A percentile compares a stretch with the other conserved stretches of the same genome.
Conservation (phyloP, 2,888 invertebrate genomes). For the Caenorhabditis doughertyi region DNA sequence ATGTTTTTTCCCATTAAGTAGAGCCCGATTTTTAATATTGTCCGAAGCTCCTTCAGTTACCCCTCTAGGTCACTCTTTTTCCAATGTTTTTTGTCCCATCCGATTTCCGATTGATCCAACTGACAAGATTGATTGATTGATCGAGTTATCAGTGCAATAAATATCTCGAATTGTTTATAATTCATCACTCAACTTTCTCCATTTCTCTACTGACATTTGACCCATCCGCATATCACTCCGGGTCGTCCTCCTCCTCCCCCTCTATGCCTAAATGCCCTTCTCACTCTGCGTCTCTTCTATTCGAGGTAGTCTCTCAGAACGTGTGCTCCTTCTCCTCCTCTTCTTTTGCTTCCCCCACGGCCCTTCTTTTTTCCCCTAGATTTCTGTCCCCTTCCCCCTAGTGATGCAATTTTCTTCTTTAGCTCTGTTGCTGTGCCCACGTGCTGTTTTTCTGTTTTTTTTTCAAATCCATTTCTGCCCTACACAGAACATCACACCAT, state of each 20-base stretch:
- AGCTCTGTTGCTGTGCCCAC: not conserved
- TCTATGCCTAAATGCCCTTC: slow-evolving; percentile 13
- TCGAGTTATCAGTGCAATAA: slow-evolving; percentile 1
- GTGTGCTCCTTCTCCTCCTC: slow-evolving; percentile 8
- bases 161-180: slow-evolving; percentile 28
- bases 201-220: slow-evolving; percentile 10
- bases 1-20: no score
- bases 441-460: slow-evolving; percentile 18
- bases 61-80: no score
- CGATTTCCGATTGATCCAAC: not conserved
- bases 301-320: no score
- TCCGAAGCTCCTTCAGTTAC: no score
- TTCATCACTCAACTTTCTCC: slow-evolving; percentile 3
- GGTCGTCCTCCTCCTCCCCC: not conserved
- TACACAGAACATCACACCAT: slow-evolving; percentile 1
- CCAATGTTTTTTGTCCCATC: not conserved
- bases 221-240: not conserved
- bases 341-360: not conserved
- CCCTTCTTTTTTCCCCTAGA: not conserved
- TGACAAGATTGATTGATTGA: not conserved
- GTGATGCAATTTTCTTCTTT: slow-evolving; percentile 31
- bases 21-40: no score
- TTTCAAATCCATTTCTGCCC: not conserved
- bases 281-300: not conserved
- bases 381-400: slow-evolving; percentile 9